Conservation (phyloP, 2,888 invertebrate genomes). For the Erebia epiphron region DNA sequence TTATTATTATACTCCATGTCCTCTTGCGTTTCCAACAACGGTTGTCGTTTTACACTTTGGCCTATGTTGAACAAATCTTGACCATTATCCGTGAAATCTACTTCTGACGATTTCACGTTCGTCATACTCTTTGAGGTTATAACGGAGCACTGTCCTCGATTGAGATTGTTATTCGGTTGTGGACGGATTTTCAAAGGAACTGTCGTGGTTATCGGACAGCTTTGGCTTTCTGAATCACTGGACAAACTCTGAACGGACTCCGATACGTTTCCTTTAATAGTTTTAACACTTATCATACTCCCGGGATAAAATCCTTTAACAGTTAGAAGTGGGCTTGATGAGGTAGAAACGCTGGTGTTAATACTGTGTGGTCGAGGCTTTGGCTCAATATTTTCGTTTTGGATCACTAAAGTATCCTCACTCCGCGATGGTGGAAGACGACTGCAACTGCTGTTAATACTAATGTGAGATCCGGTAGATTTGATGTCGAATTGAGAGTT, state of each 20-base stretch:
- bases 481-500: conserved; percentile 76
- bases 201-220: conserved; percentile 75
- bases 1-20: conserved; percentile 78
- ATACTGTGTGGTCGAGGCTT: conserved; percentile 84
- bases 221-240: conserved; percentile 84
- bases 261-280: conserved; percentile 81
- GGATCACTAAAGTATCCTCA: conserved; percentile 87
- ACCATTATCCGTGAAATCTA: conserved; percentile 72
- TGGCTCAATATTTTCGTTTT: conserved; percentile 67
- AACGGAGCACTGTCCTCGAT: conserved; percentile 63
- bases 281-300: conserved; percentile 85
- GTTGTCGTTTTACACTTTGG: conserved; percentile 74
- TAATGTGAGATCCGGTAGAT: conserved; percentile 67
- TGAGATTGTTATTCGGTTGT: conserved; percentile 59
- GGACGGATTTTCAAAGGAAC: conserved; percentile 83
- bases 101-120: conserved; percentile 82
- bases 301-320: conserved; percentile 84
- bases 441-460: conserved; percentile 65
- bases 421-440: conserved; percentile 90
- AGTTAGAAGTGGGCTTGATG: conserved; percentile 87
- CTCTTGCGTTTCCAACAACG: conserved; percentile 71
- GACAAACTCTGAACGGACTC: conserved; percentile 87
- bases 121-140: conserved; percentile 85
- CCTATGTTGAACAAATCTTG: conserved; percentile 64
- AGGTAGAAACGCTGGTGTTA: conserved; percentile 84